Evolutionary conservation across 2,113 vertebrate genomes (phyloP), one percentile per base, ranked within the genome.

Genomic region (Saccopteryx leptura): DNA sequence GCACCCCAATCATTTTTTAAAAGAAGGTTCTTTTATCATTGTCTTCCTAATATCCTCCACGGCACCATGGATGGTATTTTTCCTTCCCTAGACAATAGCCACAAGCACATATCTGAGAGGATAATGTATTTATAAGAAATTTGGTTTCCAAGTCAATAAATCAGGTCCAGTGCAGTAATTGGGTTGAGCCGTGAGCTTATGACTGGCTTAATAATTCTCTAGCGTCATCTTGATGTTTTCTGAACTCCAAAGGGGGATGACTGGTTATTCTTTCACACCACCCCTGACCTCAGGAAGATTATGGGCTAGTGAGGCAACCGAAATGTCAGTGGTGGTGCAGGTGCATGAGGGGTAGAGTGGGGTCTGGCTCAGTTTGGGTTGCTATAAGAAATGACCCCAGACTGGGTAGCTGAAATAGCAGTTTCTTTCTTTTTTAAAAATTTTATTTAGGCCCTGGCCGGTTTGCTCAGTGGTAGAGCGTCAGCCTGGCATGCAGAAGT

Each of bases 121-220:
- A 91, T 71, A 33, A 93, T 68, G 14, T 52, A 72, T 58, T 50
- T 93, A 21, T 58, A 90, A 88, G 72, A 88, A 68, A 56, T 58
- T 63, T 94, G 74, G 28, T 81, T 93, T 96, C 90, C 72, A 79
- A 19, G 8, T 56, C 56, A 82, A 18, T 91, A 75, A 91, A 91
- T 95, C 68, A 61, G 82, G 9, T 24, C 31, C 21, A 48, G 24
- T 48, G 31, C 74, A 52, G 24, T 28, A 46, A 87, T 78, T 82
- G 58, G 52, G 66, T 65, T 74, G 81, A 82, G 5, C n/a, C 24
- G 52, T 65, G 72, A 81, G n/a, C 33, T 13, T 72, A 48, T 54
- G 65, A 48, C 48, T 48, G 31, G 60, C 9, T 92, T 91, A 50
- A 39, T 60, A 21, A 56, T 88, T 48, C 69, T 91, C 19, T 58